Conservation (phyloP, 2,113 vertebrate species). For the Spilogale gracilis region DNA sequence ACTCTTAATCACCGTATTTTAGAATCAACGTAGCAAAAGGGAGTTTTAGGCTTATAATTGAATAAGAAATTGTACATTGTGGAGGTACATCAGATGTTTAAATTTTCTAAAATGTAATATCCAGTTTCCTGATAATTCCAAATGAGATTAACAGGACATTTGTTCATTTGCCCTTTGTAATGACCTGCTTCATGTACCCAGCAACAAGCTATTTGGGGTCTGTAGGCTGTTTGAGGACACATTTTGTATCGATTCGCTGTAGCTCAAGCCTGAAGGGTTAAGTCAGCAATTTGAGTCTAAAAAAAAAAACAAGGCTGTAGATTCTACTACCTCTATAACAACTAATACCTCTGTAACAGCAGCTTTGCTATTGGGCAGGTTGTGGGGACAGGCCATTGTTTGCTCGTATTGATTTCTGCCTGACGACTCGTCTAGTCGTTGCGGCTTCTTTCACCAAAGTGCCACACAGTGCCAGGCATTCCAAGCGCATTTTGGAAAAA, state of each 20-base stretch:
- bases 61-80: slow-evolving; percentile 3
- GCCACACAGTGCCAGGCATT: slow-evolving; percentile 5
- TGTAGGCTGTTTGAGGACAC: slow-evolving; percentile 81
- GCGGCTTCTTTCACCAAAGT: slow-evolving; percentile 7
- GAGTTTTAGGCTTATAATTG: background rate
- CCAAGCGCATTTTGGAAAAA: slow-evolving; percentile 41
- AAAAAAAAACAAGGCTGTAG: slow-evolving; percentile 12
- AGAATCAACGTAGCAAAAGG: slow-evolving; percentile 37
- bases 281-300: slow-evolving; percentile 83
- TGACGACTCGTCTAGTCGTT: background rate
- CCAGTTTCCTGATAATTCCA: slow-evolving; percentile 62
- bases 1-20: slow-evolving; percentile 1
- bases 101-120: slow-evolving; percentile 68
- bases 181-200: slow-evolving; percentile 77
- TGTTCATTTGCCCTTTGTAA: slow-evolving; percentile 77
- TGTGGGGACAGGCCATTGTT: background rate
- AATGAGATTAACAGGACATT: slow-evolving; percentile 70
- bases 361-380: background rate
- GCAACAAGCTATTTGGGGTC: slow-evolving; percentile 84
- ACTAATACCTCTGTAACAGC: background rate
- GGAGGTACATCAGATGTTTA: slow-evolving; percentile 46
- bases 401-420: slow-evolving; percentile 7
- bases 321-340: slow-evolving; percentile 44
- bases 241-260: slow-evolving; percentile 84
- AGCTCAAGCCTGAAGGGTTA: slow-evolving; percentile 83